Base-by-base conservation (phyloP, 2,888 invertebrate genomes). In the Eilema caniola region DNA sequence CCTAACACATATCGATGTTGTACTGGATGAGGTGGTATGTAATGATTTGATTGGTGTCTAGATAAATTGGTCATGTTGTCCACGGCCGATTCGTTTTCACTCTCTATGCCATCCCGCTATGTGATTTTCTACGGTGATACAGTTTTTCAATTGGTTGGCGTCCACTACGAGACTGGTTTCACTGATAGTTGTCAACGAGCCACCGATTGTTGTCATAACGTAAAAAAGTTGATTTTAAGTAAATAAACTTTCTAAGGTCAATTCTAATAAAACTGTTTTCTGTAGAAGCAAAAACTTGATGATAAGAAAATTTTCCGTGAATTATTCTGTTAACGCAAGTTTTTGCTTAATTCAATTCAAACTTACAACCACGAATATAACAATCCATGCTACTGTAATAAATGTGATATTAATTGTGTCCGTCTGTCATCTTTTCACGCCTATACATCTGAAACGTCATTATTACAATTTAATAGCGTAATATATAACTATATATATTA, bases 81-180 rank as follows among this genome's bases (percentile, higher is more conserved):
- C 86, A 75, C 82, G 86, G 84, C 57, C 83, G 70, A 67, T 75
- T 75, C 73, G 90, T 88, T 94, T 94, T 94, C 94, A 94, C 94
- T 94, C 92, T 95, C 94, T 78, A 91, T 91, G 73, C 83, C 81
- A 93, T 94, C 89, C 90, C 90, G 91, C 90, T 91, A 91, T 84
- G 80, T 80, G 83, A 86, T 91, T 93, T 82, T 93, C 93, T 93
- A 91, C 85, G 75, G 83, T 88, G 91, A 90, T 92, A 93, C 89
- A 91, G 91, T 93, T 94, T 94, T 94, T 93, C 92, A 89, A 89
- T 89, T 85, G 86, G 86, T 81, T 83, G 79, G 81, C 60, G 56
- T 31, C 37, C 79, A 78, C 80, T 82, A 82, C 83, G 81, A 81
- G 85, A 88, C 86, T 85, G 88, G 92, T 92, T 93, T 93, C 90